These are phyloP conservation scores for Carettochelys insculpta DNA, from an alignment of 2,113 vertebrate genomes.

Conservation along the genomic window DNA sequence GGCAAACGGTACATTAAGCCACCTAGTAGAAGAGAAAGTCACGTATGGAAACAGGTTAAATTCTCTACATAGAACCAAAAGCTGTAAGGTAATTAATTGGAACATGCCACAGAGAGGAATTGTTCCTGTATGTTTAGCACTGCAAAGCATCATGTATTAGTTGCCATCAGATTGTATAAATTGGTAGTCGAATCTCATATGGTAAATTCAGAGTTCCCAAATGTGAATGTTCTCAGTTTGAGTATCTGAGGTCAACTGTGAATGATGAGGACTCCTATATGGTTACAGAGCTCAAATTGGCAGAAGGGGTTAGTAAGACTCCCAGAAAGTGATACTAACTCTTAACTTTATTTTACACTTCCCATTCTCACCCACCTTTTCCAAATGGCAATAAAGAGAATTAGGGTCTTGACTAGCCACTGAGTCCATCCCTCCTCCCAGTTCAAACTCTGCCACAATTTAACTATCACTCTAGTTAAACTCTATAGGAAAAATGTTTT, in stretches of 20 bases:
- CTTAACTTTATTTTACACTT: neutral
- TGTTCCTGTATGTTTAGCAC: neutral
- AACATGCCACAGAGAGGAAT: neutral
- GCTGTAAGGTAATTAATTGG: neutral
- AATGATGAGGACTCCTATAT: neutral
- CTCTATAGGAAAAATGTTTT: slow-evolving; percentile 32
- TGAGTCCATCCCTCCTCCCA: neutral
- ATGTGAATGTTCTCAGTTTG: neutral
- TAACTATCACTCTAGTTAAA: neutral
- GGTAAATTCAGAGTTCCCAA: neutral
- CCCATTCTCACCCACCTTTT: neutral
- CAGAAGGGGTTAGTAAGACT: neutral
- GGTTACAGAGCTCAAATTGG: neutral
- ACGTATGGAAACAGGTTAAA: neutral
- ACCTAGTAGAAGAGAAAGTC: neutral
- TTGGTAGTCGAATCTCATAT: neutral
- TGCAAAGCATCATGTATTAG: neutral
- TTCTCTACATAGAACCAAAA: neutral
- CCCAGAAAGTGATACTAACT: neutral
- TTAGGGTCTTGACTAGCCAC: neutral
- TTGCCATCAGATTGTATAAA: neutral
- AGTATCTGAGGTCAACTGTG: neutral
- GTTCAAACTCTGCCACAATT: neutral
- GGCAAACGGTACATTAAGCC: neutral
- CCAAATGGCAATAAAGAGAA: neutral